Conservation (phyloP, 2,113 vertebrate species). For the Daphoenositta chrysoptera region DNA sequence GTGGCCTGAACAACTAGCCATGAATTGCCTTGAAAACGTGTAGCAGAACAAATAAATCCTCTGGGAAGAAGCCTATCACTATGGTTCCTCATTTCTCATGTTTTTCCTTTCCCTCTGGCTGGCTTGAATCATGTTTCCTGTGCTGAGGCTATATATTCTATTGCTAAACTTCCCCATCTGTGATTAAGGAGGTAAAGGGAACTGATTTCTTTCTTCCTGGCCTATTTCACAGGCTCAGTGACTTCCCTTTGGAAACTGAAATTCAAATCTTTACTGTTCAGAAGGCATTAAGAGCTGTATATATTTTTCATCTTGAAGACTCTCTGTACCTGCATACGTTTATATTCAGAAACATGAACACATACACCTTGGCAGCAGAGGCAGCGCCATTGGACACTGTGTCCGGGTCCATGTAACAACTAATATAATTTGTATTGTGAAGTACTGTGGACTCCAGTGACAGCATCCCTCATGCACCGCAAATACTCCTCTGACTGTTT, state of each 20-base stretch:
- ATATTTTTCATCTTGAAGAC: not conserved
- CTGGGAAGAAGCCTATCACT: not conserved
- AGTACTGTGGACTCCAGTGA: not conserved
- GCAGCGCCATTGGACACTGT: not conserved
- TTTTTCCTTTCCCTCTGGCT: not conserved
- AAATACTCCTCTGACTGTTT: not conserved
- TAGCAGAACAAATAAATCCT: not conserved
- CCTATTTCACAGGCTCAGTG: not conserved
- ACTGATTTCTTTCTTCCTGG: not conserved
- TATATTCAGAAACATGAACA: not conserved
- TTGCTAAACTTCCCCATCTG: not conserved
- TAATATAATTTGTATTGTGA: not conserved
- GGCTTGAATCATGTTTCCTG: not conserved
- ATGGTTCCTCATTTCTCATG: not conserved
- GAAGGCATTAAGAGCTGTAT: not conserved
- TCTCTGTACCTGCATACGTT: not conserved
- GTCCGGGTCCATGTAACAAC: not conserved
- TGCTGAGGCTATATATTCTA: not conserved
- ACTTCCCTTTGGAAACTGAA: not conserved
- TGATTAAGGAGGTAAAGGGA: not conserved
- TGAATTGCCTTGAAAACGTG: not conserved
- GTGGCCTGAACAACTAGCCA: not conserved
- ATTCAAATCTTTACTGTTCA: not conserved
- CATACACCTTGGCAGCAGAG: not conserved
- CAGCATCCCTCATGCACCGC: fast-evolving